phyloP scores from a whole-genome alignment of 2,113 vertebrate genomes.

The Arenaria interpres region DNA sequence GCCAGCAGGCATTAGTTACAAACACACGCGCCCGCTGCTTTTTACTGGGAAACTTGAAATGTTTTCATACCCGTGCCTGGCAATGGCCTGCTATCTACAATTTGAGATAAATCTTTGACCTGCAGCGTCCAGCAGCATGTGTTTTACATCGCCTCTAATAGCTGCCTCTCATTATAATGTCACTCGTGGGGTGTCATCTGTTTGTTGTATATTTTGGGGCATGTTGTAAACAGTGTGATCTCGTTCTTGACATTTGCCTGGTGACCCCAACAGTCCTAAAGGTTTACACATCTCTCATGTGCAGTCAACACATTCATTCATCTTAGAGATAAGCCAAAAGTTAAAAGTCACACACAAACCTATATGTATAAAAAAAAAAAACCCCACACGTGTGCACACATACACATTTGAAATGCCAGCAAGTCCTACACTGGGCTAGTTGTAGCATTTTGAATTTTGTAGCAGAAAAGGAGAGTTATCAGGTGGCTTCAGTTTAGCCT shows the following conservation, averaged over 20 bases:
- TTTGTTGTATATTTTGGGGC: background rate
- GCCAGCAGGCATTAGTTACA: background rate
- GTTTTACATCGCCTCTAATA: background rate
- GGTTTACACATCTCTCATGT: background rate
- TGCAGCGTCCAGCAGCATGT: background rate
- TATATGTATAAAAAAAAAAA: background rate
- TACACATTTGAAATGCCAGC: background rate
- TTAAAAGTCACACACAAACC: background rate
- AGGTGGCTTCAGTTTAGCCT: background rate
- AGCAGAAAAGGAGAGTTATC: background rate
- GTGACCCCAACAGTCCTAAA: background rate
- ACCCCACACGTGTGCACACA: rapidly evolving
- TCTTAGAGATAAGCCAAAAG: background rate
- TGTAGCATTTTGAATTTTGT: background rate
- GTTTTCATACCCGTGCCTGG: background rate
- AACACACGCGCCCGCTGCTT: background rate
- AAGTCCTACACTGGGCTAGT: background rate
- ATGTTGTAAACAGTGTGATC: background rate
- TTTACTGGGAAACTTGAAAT: background rate
- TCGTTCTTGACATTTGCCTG: background rate
- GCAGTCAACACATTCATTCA: background rate
- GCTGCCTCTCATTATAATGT: background rate
- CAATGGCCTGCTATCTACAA: background rate
- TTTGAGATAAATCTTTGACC: background rate
- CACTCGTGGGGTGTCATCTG: background rate